Evolutionary conservation across 2,113 vertebrate species (phyloP).

Genomic region (Corythornis vintsioides): DNA sequence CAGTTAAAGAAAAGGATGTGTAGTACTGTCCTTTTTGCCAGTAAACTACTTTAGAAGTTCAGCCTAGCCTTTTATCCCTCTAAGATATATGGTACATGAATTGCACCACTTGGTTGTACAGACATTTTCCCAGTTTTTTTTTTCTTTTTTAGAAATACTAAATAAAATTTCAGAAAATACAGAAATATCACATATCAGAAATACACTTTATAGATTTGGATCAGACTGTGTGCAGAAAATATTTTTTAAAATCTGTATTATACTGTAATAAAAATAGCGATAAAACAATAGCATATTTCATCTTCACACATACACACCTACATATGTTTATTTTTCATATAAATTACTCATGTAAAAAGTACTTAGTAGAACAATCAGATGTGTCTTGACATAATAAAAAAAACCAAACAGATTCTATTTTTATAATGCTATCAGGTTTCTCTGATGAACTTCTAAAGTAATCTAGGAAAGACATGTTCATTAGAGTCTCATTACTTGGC

Average conservation of each 20-base stretch:
- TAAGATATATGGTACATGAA: background rate
- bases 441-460: constrained; percentile 55
- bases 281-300: background rate
- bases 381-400: background rate
- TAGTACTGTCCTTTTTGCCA: background rate
- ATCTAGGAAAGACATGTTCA: constrained; percentile 71
- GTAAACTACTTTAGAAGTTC: background rate
- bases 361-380: background rate
- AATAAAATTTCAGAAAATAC: background rate
- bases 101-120: background rate
- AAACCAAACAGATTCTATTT: constrained; percentile 1
- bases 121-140: background rate
- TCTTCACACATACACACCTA: background rate
- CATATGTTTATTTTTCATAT: background rate
- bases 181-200: background rate
- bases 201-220: background rate
- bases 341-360: background rate
- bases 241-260: background rate
- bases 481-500: constrained; percentile 75
- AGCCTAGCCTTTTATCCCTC: background rate
- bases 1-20: background rate
- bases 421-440: constrained; percentile 37
- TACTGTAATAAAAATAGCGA: background rate
- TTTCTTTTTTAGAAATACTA: background rate
- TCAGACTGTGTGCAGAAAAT: background rate